A percentile compares a stretch with the other conserved stretches of the same genome.
Evolutionary conservation across 2,797 vertebrate genomes (phyloP).

Genomic region (Malacoraja senta): DNA sequence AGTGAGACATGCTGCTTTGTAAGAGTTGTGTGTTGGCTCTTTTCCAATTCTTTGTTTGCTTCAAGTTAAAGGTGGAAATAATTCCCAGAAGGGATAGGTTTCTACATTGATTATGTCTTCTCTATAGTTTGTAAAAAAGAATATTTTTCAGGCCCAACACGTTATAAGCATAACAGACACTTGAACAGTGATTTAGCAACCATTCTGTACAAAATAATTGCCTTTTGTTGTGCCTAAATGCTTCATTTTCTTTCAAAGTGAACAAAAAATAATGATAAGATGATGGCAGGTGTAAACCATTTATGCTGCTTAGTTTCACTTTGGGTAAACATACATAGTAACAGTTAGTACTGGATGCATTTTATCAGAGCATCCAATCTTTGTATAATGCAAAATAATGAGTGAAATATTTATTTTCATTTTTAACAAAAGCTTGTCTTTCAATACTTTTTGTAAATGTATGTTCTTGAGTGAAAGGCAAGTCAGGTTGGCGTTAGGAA

Average conservation of each 20-base stretch:
- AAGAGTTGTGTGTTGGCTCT: neutral
- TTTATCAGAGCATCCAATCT: neutral
- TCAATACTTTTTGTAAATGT: neutral
- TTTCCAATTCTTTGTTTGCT: neutral
- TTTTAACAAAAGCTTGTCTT: neutral
- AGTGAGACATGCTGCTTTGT: neutral
- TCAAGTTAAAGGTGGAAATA: neutral
- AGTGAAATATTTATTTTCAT: neutral
- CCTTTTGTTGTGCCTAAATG: neutral
- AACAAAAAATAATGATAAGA: neutral
- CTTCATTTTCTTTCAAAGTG: neutral
- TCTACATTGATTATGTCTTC: neutral
- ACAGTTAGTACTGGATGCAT: neutral
- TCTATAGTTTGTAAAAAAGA: neutral
- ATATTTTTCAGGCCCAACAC: neutral
- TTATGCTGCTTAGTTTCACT: constrained; percentile 6
- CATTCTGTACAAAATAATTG: neutral
- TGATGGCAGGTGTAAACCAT: neutral
- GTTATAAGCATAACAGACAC: neutral
- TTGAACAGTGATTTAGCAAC: neutral
- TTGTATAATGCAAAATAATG: neutral
- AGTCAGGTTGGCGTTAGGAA: too few species aligned
- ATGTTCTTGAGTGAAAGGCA: too few species aligned
- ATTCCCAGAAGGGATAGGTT: neutral
- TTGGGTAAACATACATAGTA: neutral